A percentile compares a stretch with the other conserved stretches of the same genome.
phyloP scores from a whole-genome alignment of 1,140 invertebrate species.

The Trichonephila clavipes region DNA sequence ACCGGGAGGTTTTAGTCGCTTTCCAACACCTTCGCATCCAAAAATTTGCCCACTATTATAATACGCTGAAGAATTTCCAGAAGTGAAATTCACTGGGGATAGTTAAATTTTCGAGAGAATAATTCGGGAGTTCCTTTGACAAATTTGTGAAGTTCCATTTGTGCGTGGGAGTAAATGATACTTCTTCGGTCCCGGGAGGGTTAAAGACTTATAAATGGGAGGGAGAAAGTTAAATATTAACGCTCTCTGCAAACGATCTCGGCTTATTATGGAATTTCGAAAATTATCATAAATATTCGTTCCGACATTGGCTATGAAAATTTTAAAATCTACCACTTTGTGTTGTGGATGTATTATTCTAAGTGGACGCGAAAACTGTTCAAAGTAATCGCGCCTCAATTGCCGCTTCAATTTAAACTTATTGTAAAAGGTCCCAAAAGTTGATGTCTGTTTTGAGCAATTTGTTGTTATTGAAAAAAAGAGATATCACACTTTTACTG shows the following conservation, averaged over 20 bases:
- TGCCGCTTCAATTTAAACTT: too few relatives aligned
- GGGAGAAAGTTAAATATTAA: conserved; percentile 16
- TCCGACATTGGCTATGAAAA: background rate
- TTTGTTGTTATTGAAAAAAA: too few relatives aligned
- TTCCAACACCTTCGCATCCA: background rate
- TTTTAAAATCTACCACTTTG: background rate
- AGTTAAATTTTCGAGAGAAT: conserved; percentile 9
- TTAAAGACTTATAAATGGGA: background rate
- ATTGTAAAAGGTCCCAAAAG: too few relatives aligned
- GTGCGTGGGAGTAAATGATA: background rate
- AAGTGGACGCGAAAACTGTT: too few relatives aligned
- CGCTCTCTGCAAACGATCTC: background rate
- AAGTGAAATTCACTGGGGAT: conserved; percentile 10
- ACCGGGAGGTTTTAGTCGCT: conserved; percentile 41
- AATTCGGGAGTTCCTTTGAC: background rate
- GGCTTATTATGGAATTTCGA: background rate
- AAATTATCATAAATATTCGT: conserved; percentile 9
- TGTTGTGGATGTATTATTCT: background rate
- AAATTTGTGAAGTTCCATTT: conserved; percentile 19
- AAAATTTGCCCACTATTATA: conserved; percentile 60
- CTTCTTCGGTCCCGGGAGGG: background rate
- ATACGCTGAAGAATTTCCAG: conserved; percentile 51
- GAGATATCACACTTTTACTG: too few relatives aligned
- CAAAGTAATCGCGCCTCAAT: too few relatives aligned
- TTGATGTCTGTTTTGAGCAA: too few relatives aligned